Conservation (phyloP, 2,113 vertebrate genomes). For the Geococcyx californianus region DNA sequence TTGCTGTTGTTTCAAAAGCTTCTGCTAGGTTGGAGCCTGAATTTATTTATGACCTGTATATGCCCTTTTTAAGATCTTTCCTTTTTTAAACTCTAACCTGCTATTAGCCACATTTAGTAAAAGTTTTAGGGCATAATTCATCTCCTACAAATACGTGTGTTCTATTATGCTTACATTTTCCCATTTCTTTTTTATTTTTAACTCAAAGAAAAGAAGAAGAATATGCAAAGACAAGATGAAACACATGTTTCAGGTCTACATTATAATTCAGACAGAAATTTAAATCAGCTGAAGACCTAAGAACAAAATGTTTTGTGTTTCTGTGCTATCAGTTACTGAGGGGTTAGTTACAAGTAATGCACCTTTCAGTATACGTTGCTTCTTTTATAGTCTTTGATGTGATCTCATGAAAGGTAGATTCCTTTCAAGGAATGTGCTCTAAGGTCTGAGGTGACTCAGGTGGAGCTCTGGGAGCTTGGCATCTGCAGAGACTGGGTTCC, state of each 20-base stretch:
- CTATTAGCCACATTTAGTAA: constrained; percentile 30
- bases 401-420: background rate
- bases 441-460: background rate
- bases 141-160: background rate
- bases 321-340: background rate
- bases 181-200: background rate
- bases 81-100: constrained; percentile 42
- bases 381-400: constrained; percentile 5
- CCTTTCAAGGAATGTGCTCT: background rate
- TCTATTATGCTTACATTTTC: background rate
- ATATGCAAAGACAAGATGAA: constrained; percentile 5
- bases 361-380: background rate
- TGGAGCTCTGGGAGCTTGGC: background rate
- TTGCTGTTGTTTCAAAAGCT: constrained; percentile 15
- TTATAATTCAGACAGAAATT: constrained; percentile 11
- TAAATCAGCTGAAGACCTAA: constrained; percentile 22
- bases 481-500: background rate
- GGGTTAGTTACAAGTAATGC: background rate
- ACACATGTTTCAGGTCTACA: constrained; percentile 3
- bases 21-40: background rate
- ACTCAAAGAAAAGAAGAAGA: constrained; percentile 5
- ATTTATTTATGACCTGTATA: constrained; percentile 15
- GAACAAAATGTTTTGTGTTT: background rate
- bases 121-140: background rate
- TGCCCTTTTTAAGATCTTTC: background rate